phyloP scores from a whole-genome alignment of 1,140 invertebrate genomes.

The Myzus persicae region DNA sequence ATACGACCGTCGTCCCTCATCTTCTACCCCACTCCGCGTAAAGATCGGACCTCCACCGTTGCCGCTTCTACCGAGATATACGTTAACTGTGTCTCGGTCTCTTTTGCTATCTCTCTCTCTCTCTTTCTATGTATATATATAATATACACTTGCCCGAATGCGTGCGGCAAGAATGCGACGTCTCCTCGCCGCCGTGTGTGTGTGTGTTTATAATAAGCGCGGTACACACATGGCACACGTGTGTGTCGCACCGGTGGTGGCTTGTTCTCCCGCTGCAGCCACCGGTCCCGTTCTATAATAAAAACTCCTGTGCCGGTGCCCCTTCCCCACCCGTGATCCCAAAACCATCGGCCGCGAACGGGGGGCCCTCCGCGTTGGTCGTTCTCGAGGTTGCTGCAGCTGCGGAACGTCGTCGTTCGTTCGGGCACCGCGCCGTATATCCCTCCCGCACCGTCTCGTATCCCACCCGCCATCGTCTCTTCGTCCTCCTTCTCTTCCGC shows the following conservation, averaged over 20 bases:
- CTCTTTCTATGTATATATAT: background rate
- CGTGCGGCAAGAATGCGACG: conserved; percentile 17
- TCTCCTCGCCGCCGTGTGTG: background rate
- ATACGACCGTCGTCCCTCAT: background rate
- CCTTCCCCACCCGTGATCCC: background rate
- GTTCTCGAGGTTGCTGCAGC: background rate
- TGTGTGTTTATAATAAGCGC: conserved; percentile 49
- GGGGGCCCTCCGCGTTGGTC: background rate
- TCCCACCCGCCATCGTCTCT: too few relatives aligned
- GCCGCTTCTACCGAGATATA: background rate
- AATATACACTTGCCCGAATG: background rate
- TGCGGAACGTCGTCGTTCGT: background rate
- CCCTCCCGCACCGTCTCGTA: background rate
- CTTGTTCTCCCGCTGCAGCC: background rate
- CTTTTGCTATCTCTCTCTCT: background rate
- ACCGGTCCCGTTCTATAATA: conserved; percentile 41
- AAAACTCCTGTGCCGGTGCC: background rate
- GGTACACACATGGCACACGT: conserved; percentile 35
- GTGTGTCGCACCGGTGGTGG: background rate
- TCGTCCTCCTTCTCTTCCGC: background rate
- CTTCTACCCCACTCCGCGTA: background rate
- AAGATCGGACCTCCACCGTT: conserved; percentile 10
- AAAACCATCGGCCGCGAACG: too few relatives aligned
- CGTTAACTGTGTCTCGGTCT: background rate
- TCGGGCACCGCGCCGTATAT: background rate